Evolutionary conservation across 2,888 invertebrate species (phyloP), one percentile per base, ranked within the genome.

Genomic region (Prosapia bicincta): DNA sequence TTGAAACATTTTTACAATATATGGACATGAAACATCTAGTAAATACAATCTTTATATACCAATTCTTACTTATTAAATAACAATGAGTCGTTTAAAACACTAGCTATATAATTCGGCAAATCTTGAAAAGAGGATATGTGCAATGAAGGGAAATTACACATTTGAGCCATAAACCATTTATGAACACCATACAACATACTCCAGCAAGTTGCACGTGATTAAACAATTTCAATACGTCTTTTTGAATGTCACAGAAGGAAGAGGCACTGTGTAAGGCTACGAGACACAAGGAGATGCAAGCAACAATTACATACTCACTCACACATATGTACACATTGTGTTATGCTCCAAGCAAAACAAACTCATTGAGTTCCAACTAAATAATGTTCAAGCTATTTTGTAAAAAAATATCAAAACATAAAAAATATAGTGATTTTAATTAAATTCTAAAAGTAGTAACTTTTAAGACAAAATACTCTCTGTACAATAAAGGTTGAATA

Each of bases 211-310:
- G 38, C 54, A 54, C 54, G 20, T 1, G 3, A 3, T 20, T 54
- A 5, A 20, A 54, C 54, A 20, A 20, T 30, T 30, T 30, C 5
- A 30, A 9, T 6, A 6, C 30, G 9, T 30, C n/a, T n/a, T 20
- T 54, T 54, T 68, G 72, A 68, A 72, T 76, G 76, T 72, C 76
- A 72, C 72, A 72, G 71, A 71, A 32, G 72, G 76, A 76, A 76
- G 72, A 76, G 76, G 76, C 76, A 76, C 76, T 76, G 76, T 74
- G 74, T 76, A 76, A 76, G 76, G 76, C 76, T 74, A 76, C 76
- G 71, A 66, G 75, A 76, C 76, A 76, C 71, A 66, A 74, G 76
- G 76, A 71, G 30, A 28, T 75, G 43, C 67, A 76, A 76, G 76
- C 76, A 67, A 76, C 73, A 76, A 26, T 71, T 71, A 75, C 71